phyloP scores from a whole-genome alignment of 2,113 vertebrate species.

The Phoxinus phoxinus region DNA sequence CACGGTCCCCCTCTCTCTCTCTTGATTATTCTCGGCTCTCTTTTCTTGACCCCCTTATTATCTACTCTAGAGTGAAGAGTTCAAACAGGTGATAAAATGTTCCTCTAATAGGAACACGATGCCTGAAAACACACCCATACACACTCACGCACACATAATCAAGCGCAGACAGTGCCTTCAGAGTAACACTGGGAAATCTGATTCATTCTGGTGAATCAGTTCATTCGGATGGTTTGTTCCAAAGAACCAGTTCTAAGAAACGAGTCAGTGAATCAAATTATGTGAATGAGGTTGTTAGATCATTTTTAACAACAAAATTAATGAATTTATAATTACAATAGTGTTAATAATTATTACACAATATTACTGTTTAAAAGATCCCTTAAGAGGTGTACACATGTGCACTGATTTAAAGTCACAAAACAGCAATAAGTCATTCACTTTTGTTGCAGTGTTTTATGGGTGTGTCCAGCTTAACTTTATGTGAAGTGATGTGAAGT shows the following conservation, averaged over 20 bases:
- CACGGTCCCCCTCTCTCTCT: constrained; percentile 3
- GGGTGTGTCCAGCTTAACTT: neutral
- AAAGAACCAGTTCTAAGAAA: neutral
- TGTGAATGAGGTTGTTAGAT: neutral
- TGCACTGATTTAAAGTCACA: neutral
- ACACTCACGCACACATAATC: neutral
- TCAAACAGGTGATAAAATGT: constrained; percentile 55
- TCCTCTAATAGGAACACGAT: constrained; percentile 33
- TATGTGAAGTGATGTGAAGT: neutral
- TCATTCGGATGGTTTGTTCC: neutral
- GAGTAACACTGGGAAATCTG: constrained; percentile 5
- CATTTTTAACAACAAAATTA: neutral
- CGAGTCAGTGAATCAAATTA: neutral
- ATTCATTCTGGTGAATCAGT: neutral
- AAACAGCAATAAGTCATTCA: neutral
- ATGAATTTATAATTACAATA: neutral
- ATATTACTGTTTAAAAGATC: neutral
- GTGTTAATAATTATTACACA: neutral
- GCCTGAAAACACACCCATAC: constrained; percentile 28
- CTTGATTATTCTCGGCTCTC: constrained; percentile 15
- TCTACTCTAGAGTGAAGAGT: constrained; percentile 27
- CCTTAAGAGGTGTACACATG: neutral
- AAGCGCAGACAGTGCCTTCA: neutral
- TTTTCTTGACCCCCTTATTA: constrained; percentile 35
- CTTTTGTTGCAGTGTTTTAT: neutral